Base-by-base conservation (phyloP, 1,140 invertebrate species). In the Drosophila biarmipes region DNA sequence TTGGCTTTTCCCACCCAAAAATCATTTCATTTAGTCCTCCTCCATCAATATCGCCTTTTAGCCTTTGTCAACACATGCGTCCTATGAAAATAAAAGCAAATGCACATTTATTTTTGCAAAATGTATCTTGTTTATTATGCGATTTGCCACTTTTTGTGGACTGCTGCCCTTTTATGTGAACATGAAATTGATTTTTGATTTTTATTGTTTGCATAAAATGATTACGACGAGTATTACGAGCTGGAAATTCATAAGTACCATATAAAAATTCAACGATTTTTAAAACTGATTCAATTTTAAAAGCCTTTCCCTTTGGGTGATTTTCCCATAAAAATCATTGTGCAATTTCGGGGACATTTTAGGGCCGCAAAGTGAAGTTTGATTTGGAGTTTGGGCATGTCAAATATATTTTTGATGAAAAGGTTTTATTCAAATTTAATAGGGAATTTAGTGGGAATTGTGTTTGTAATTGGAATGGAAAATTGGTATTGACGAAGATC, bases 151-250 rank as follows among this genome's bases (percentile, higher is more conserved):
- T 80, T 46, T 73, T 73, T 59, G 43, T 54, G 35, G 14, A 42
- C 19, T 27, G 63, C 38, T 69, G 24, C 38, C 59, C 42, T 31
- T 64, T 74, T 63, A 49, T 53, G 46, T 35, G 38, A 40, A 51
- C 35, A 58, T 37, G 11, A 59, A 69, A 86, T 81, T 81, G 74
- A 27, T 54, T 78, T 86, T 86, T 75, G 64, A 87, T 86, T 75
- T 82, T 86, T 86, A 87, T 87, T 73, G 57, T 63, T 48, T 35
- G 21, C 46, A 48, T 35, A 78, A 84, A 37, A 17, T 42, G 66
- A 21, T 63, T 40, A 19, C 11, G 62, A 34, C 8, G 49, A 66
- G 37, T 59, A 77, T 59, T 71, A 78, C 57, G 51, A 67, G 43
- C 37, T 69, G 46, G 62, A 73, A 78, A 86, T 64, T 45, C 63